Evolutionary conservation across 2,888 invertebrate species (phyloP), one percentile per base, ranked within the genome.

Genomic region (Oeneis ivallda): DNA sequence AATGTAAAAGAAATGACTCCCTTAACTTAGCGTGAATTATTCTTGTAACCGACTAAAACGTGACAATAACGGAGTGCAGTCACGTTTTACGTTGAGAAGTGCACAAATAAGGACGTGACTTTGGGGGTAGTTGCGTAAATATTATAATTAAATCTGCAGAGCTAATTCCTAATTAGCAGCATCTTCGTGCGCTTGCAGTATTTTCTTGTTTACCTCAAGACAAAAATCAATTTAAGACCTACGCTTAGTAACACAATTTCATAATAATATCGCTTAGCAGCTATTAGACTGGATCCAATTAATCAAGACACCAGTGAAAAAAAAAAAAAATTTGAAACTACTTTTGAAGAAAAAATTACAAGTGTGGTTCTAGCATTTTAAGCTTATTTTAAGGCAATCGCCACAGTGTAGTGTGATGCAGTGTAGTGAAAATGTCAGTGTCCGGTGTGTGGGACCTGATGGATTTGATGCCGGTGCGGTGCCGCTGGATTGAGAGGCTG

Each of bases 401-500:
- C 41, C 64, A 53, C 49, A 26, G 43, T 19, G 53, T 34, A 58
- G 39, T 49, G 49, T 49, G 9, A 41, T 50, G 72, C 72, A 70
- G 66, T 72, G 70, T 68, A 43, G 47, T n/a, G 72, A 81, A 66
- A 57, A 87, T 89, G 88, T 83, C 86, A 45, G 74, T 76, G 67
- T 32, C 59, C 49, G 85, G 81, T 61, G 83, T 88, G 68, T 88
- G 91, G 77, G 73, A 91, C 74, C 72, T 92, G 74, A 81, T 92
- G 85, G 88, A 91, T 72, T 72, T 92, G 75, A 80, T 92, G 83
- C 92, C 89, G 72, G 83, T 84, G 63, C 79, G 88, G 75, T 82
- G 86, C 75, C 82, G 87, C 37, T 90, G 90, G 89, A 87, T 92
- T 57, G 90, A 91, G 76, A 88, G 92, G 53, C 76, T 92, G 75